Percentiles rank a stretch among this genome's conserved stretches.
These are phyloP conservation scores for Marmota monax DNA, from an alignment of 2,113 vertebrate genomes.

Conservation along the genomic window DNA sequence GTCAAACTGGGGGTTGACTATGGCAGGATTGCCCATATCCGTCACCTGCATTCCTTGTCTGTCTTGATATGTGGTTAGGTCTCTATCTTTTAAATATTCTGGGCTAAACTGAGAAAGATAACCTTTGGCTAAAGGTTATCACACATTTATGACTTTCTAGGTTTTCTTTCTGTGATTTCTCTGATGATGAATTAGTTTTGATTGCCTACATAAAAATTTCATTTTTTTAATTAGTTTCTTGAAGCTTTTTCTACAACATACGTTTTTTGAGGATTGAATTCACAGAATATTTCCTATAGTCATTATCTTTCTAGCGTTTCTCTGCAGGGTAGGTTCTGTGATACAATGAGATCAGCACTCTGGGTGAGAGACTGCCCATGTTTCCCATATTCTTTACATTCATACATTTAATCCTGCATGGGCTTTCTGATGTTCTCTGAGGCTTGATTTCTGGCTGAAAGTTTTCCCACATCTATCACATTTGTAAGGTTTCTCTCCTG, in stretches of 20 bases:
- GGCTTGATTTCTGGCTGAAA: conserved; percentile 68
- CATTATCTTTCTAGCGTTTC: background rate
- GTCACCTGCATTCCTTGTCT: background rate
- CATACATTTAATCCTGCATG: background rate
- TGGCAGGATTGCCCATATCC: background rate
- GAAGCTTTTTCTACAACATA: background rate
- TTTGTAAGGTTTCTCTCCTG: conserved; percentile 69
- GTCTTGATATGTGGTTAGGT: background rate
- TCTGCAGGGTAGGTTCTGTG: background rate
- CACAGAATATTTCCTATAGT: background rate
- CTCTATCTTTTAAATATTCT: background rate
- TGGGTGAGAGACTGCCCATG: too few relatives aligned
- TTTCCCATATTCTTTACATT: background rate
- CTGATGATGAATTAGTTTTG: background rate
- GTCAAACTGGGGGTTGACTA: background rate
- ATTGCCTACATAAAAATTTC: background rate
- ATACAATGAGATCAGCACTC: background rate
- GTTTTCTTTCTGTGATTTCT: background rate
- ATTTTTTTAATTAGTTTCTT: conserved; percentile 19
- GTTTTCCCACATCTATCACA: conserved; percentile 68
- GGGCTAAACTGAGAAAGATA: background rate
- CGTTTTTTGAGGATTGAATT: conserved; percentile 10
- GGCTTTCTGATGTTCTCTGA: conserved; percentile 70
- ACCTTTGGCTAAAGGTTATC: background rate
- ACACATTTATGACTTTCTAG: background rate